Base-by-base conservation (phyloP, 2,888 invertebrate genomes). In the Aricia artaxerxes region DNA sequence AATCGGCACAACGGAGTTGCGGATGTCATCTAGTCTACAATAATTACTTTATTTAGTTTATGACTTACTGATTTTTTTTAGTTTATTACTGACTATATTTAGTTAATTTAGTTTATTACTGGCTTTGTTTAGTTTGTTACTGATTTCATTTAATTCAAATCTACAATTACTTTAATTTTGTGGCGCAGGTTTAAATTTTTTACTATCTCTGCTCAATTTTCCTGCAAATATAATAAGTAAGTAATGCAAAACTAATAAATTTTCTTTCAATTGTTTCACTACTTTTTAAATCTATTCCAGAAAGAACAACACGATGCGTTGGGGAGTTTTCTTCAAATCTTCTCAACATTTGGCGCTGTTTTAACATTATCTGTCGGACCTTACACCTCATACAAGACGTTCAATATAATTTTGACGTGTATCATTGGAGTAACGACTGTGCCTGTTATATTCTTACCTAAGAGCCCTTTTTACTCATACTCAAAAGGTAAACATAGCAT, bases 391-490 rank as follows among this genome's bases (percentile, higher is more conserved):
- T 78, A 78, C 60, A 60, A 13, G 13, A 78, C 16, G 0, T 78
- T 78, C 5, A 78, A 78, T 38, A 78, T 31, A 35, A 57, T 57
- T 5, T 73, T 78, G 4, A 60, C 78, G 0, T 53, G 78, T 60
- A 31, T 73, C n/a, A 57, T 38, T 24, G 78, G 73, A 60, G n/a
- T 24, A 13, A 73, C 73, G 7, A 60, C 73, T 9, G 5, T 78
- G 24, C 53, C 60, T 6, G 0, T 60, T 5, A 4, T 78, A 5
- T 44, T 78, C 31, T 73, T 78, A 73, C 73, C 73, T 0, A 57
- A 78, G 57, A 78, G 73, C 40, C 78, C 73, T 38, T 78, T 73
- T 44, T 78, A 73, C 57, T 73, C 73, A 40, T 73, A 73, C 57
- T 73, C 73, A 5, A 57, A 78, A 72, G 73, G 73, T 78, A 73